Evolutionary conservation across 2,113 vertebrate genomes (phyloP), one percentile per base, ranked within the genome.

Genomic region (Myocastor coypus): DNA sequence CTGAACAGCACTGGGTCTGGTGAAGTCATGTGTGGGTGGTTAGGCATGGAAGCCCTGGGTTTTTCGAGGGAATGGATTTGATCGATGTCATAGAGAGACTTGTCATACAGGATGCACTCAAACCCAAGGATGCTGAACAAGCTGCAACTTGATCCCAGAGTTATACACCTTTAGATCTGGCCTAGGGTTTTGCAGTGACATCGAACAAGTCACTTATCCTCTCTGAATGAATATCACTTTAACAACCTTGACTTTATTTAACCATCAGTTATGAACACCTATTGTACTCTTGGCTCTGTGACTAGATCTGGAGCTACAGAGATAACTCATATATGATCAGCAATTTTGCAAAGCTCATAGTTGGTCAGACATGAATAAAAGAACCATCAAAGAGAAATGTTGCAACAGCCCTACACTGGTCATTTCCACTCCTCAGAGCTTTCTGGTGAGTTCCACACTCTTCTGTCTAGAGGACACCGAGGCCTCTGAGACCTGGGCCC

Each of bases 41-140:
- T 87, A 61, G 75, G 40, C 46, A 73, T 11, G 11, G 37, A 55
- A 40, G 10, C 5, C 61, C 40, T 73, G 63, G 30, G 32, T n/a
- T 96, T 95, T 92, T 57, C 84, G 46, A 94, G 63, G 32, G 55
- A 91, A 94, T 88, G 50, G n/a, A 59, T 40, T 80, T 55, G 63
- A 5, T 80, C 46, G 63, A 5, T 37, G 50, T 59, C 88, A 34
- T 7, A 82, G 66, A 78, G 19, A 86, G 71, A 75, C 32, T 20
- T 50, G 14, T 0, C 57, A 87, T 40, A 66, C 0, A 73, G n/a
- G 22, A 66, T 66, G 28, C 32, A 20, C 57, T 80, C 37, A 55
- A 92, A 95, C 14, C 8, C 2, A 19, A 88, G 73, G 66, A 83
- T 55, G 30, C n/a, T 57, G 7, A 85, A 20, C 77, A 78, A 57